Evolutionary conservation across 37 sponge, comb jelly and placozoan genomes (phyloP).

Genomic region (Hexactinellida sp.): DNA sequence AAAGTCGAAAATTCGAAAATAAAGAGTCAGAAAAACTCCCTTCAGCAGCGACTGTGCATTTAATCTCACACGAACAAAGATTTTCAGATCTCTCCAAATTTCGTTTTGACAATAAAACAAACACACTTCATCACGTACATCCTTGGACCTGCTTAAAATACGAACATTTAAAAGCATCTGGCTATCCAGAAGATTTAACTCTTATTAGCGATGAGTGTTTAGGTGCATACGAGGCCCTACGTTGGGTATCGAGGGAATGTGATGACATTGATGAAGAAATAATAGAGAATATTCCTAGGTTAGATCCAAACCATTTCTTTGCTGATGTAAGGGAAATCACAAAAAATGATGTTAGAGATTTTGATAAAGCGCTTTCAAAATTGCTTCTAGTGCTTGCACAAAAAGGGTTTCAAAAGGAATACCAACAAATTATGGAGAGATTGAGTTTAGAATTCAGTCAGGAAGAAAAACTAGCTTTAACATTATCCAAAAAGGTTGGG

Average conservation of each 20-base stretch:
- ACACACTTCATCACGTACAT: background rate
- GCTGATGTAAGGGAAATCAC: background rate
- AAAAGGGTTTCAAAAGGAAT: background rate
- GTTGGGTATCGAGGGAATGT: background rate
- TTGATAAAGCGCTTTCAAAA: background rate
- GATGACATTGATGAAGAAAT: background rate
- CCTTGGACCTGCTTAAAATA: constrained; percentile 11
- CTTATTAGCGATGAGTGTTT: constrained; percentile 1
- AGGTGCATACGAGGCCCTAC: background rate
- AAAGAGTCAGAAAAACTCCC: background rate
- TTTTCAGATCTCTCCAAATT: constrained; percentile 17
- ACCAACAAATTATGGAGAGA: background rate
- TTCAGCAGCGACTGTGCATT: background rate
- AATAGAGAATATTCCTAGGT: background rate
- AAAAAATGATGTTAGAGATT: background rate
- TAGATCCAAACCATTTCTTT: background rate
- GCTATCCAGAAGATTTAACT: background rate
- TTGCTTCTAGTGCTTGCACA: background rate
- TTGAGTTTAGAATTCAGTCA: background rate
- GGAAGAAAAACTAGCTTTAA: background rate
- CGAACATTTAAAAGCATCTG: background rate
- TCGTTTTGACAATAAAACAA: constrained; percentile 14
- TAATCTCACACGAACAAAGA: constrained; percentile 10
- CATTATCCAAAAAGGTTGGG: background rate
- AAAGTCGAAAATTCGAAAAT: background rate